Base-by-base conservation (phyloP, 2,797 vertebrate genomes). In the Discoglossus pictus region DNA sequence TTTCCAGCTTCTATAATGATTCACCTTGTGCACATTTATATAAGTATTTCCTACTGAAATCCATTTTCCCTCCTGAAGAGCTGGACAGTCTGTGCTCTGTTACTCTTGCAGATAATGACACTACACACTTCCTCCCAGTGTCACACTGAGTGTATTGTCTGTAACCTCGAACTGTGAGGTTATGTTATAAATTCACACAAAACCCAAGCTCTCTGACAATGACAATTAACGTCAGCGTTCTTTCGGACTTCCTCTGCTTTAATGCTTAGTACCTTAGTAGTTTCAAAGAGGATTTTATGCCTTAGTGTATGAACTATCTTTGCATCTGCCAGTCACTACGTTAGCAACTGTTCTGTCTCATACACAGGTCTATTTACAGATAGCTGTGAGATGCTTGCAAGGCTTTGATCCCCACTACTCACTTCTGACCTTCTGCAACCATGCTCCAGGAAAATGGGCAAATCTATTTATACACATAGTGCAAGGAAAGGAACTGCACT, bases 291-390 rank as follows among this genome's bases (percentile, higher is more conserved):
- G 15, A 31, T 63, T 63, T 4, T 8, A 2, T 10, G 2, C 21
- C 48, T 51, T 34, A 8, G 25, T 51, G 48, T 51, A 51, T 10
- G 7, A 16, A 24, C 48, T 31, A 51, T 27, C n/a, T 31, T 34
- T 31, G 34, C 13, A 34, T 51, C 48, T 31, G 48, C 48, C 61
- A 42, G 24, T 42, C 16, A 39, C 16, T 47, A 40, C 15, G 16
- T 36, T 9, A 20, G 31, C 43, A 62, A 39, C 44, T 25, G 35
- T 27, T 31, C 7, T 12, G 20, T n/a, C 4, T 18, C 10, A 50
- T 23, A 38, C 27, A 51, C 21, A 9, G 15, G 9, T 27, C 23
- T 63, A 43, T 63, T 63, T 52, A 52, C 21, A 42, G 47, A 52
- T 42, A 15, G 51, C 46, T 12, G 34, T 39, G 21, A 34, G 15